Conservation (phyloP, 2,888 invertebrate species). For the Griposia aprilina region DNA sequence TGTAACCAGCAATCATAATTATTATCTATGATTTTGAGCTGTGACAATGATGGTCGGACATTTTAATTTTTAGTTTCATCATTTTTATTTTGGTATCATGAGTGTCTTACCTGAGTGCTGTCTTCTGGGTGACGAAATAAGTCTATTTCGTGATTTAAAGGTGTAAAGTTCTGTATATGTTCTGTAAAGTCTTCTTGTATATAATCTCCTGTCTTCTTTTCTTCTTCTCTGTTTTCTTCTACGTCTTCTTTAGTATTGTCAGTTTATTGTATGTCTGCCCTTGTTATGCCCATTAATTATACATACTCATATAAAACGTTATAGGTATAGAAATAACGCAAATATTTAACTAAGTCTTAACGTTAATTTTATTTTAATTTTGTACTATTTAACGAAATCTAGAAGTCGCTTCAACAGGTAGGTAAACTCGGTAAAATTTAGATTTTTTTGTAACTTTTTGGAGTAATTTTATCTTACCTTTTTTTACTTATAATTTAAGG, state of each 20-base stretch:
- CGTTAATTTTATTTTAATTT: conserved; percentile 89
- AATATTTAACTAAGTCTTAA: conserved; percentile 89
- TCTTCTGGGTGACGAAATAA: conserved; percentile 46
- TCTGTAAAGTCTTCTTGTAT: conserved; percentile 65
- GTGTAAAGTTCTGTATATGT: conserved; percentile 64
- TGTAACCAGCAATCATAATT: background rate
- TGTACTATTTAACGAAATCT: conserved; percentile 90
- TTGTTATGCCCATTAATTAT: conserved; percentile 86
- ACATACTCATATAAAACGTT: conserved; percentile 88
- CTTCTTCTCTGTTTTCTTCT: conserved; percentile 59
- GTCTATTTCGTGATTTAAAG: conserved; percentile 46
- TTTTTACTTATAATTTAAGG: conserved; percentile 90
- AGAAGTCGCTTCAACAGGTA: conserved; percentile 88
- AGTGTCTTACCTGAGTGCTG: conserved; percentile 61
- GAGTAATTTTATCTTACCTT: conserved; percentile 88
- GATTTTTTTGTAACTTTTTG: conserved; percentile 83
- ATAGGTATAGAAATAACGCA: conserved; percentile 89
- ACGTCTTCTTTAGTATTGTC: conserved; percentile 79
- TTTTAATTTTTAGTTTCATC: conserved; percentile 17
- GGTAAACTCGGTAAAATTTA: conserved; percentile 88
- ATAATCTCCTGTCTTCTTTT: conserved; percentile 61
- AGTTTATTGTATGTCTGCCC: conserved; percentile 79
- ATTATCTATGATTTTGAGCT: background rate
- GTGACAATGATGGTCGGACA: conserved; percentile 12
- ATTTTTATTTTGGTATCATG: background rate